Evolutionary conservation across 2,113 vertebrate genomes (phyloP), one percentile per base, ranked within the genome.

Genomic region (Orthonyx spaldingii): DNA sequence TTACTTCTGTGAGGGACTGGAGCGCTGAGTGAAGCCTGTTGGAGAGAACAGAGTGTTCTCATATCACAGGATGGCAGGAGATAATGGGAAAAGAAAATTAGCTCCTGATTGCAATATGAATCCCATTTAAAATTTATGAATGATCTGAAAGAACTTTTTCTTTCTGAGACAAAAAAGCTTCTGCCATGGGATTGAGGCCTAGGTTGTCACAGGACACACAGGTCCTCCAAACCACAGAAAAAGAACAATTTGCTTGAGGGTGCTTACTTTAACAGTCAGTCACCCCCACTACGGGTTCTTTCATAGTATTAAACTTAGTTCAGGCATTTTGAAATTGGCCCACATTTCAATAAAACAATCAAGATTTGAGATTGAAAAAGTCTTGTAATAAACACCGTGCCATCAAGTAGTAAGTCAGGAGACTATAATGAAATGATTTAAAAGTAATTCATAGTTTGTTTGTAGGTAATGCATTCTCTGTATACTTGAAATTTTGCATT

Each of bases 81-180:
- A 83, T 85, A 95, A 95, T 35, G 78, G 50, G 57, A 39, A 79
- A 76, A 56, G 89, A 94, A 91, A 95, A 96, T 95, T n/a, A 93
- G 50, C 66, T 96, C 76, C 70, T 28, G 26, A 69, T 65, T 80
- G 93, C 49, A 71, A 3, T 39, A 61, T 42, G 41, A 76, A 23
- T 44, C 20, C 57, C 53, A 71, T 94, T 66, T 78, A 95, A 90
- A 84, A 87, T 91, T 91, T 81, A 94, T 94, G 63, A 93, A 86
- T 77, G 65, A 69, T 44, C 91, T 76, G 32, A 72, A 84, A 94
- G 76, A 78, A 87, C 37, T 84, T 91, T 27, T 70, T 71, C 59
- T 59, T 52, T 39, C 39, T n/a, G 42, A 78, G 28, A 35, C 46
- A 79, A 49, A 44, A 87, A 87, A 68, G 23, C 28, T 72, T 10